Conservation (phyloP, 1,140 invertebrate genomes). For the Araneus ventricosus region DNA sequence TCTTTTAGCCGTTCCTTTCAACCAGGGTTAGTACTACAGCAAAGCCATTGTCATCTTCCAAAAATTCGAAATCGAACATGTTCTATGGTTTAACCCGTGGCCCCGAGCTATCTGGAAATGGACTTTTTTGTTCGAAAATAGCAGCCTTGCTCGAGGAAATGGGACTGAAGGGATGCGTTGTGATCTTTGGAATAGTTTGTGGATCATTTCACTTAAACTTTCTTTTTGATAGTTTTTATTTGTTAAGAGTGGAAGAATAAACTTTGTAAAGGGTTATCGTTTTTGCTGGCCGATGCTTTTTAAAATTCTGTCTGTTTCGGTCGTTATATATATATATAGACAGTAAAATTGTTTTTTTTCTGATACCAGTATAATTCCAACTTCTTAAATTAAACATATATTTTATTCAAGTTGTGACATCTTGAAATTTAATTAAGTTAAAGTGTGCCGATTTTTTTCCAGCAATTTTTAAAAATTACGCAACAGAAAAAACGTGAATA, state of each 20-base stretch:
- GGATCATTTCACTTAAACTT: neutral
- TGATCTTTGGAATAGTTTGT: neutral
- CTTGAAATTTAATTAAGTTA: no score
- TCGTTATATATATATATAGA: no score
- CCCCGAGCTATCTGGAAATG: neutral
- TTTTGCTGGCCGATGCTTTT: no score
- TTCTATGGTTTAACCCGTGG: neutral
- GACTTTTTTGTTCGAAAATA: neutral
- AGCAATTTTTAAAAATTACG: no score
- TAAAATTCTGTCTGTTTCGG: no score
- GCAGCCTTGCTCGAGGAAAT: neutral
- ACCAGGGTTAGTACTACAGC: neutral
- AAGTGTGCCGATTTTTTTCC: no score
- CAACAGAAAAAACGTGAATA: no score
- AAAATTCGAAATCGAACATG: conserved; percentile 21
- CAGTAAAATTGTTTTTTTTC: no score
- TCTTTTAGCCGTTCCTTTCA: neutral
- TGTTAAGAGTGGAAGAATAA: neutral
- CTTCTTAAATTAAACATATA: no score
- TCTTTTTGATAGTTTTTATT: neutral
- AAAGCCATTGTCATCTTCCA: conserved; percentile 6
- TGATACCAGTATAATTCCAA: no score
- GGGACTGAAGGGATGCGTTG: neutral
- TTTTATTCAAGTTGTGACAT: no score
- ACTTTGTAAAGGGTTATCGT: no score